These are phyloP conservation scores for Ornithoptera priamus DNA, from an alignment of 2,888 invertebrate species.

Conservation along the genomic window DNA sequence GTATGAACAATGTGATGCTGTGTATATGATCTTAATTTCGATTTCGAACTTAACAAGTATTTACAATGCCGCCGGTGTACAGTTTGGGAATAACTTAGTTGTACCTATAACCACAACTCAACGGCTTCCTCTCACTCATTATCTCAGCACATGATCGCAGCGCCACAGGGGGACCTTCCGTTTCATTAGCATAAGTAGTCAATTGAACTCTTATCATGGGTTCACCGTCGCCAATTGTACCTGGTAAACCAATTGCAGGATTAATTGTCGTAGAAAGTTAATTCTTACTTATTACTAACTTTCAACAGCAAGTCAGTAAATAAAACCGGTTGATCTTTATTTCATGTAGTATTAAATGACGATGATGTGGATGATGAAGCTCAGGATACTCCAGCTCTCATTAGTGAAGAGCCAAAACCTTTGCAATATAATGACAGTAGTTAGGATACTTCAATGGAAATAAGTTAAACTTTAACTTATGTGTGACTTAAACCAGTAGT, in stretches of 20 bases:
- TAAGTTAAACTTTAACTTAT: conserved; percentile 5
- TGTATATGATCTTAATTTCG: too few species aligned
- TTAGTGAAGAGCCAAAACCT: too few species aligned
- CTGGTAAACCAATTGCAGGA: conserved; percentile 1
- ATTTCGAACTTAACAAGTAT: too few species aligned
- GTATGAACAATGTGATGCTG: too few species aligned
- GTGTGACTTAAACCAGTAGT: conserved; percentile 9
- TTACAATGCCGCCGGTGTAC: neutral
- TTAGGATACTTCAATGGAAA: neutral
- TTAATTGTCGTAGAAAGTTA: conserved; percentile 9
- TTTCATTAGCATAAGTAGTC: conserved; percentile 34
- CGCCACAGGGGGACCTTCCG: conserved; percentile 32
- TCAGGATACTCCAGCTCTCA: too few species aligned
- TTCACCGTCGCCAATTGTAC: conserved; percentile 24
- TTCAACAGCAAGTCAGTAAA: too few species aligned
- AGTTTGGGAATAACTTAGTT: neutral
- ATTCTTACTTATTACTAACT: conserved; percentile 5
- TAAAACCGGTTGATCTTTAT: too few species aligned
- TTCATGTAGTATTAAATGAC: too few species aligned
- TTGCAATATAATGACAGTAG: too few species aligned
- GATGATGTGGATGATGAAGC: too few species aligned
- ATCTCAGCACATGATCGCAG: conserved; percentile 21
- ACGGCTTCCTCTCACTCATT: conserved; percentile 16
- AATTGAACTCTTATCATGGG: conserved; percentile 31
- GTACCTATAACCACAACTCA: conserved; percentile 19